Evolutionary conservation across 2,797 vertebrate genomes (phyloP).

Genomic region (Enteromius argenteus): DNA sequence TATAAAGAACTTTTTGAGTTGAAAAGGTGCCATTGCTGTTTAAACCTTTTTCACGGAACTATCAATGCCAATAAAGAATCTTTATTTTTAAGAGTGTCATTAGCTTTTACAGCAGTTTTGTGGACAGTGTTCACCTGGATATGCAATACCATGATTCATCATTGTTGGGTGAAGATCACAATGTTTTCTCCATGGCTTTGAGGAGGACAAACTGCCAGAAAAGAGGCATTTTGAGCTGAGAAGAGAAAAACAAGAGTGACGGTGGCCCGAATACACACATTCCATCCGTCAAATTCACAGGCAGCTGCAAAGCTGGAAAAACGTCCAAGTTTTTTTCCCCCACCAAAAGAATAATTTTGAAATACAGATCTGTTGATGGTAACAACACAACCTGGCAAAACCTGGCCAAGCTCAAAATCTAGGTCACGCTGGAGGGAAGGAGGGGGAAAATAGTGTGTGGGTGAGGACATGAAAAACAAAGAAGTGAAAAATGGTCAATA

Average conservation of each 20-base stretch:
- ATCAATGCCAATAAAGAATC: neutral
- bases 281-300: slow-evolving; percentile 25
- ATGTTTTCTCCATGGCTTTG: slow-evolving; percentile 29
- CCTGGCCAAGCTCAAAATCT: slow-evolving; percentile 53
- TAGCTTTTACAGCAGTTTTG: slow-evolving; percentile 19
- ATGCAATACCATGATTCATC: slow-evolving; percentile 1
- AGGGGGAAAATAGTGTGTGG: slow-evolving; percentile 55
- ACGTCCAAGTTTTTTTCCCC: neutral
- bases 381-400: slow-evolving; percentile 51
- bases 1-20: neutral
- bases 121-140: slow-evolving; percentile 41
- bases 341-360: slow-evolving; percentile 24
- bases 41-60: neutral
- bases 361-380: slow-evolving; percentile 58
- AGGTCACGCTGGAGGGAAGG: slow-evolving; percentile 56
- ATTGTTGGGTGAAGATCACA: slow-evolving; percentile 24
- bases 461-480: slow-evolving; percentile 40
- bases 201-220: slow-evolving; percentile 16
- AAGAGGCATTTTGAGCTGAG: slow-evolving; percentile 9
- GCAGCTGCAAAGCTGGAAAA: slow-evolving; percentile 32
- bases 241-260: slow-evolving; percentile 33
- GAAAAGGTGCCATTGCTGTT: neutral
- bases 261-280: slow-evolving; percentile 28
- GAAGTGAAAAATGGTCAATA: slow-evolving; percentile 26
- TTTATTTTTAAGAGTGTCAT: neutral